These are phyloP conservation scores for Solenodon paradoxus DNA, from an alignment of 2,113 vertebrate species.

Conservation along the genomic window DNA sequence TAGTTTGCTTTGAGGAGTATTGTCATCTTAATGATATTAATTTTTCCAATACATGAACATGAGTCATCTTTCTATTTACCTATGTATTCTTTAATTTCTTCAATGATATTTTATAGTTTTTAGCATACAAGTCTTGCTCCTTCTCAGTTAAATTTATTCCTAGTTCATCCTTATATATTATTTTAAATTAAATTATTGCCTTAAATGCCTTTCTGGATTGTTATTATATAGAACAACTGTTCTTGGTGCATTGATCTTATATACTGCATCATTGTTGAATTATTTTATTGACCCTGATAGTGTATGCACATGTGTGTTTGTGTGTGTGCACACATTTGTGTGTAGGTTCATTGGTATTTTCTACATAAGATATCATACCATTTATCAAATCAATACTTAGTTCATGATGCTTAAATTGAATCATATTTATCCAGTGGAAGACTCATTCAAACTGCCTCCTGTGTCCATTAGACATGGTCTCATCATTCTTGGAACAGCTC, in stretches of 20 bases:
- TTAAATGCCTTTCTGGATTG: background rate
- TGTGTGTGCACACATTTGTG: no score
- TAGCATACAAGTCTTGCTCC: no score
- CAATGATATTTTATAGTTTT: no score
- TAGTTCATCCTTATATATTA: background rate
- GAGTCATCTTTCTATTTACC: background rate
- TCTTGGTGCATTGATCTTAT: background rate
- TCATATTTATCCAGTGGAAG: background rate
- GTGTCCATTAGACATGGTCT: background rate
- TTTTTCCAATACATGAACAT: background rate
- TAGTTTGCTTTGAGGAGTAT: background rate
- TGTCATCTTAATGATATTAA: background rate
- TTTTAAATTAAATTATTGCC: background rate
- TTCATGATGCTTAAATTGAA: background rate
- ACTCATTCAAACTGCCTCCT: background rate
- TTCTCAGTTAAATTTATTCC: no score
- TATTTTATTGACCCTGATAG: background rate
- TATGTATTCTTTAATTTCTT: constrained; percentile 7
- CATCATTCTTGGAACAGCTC: background rate
- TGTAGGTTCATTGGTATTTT: background rate
- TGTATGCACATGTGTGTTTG: no score
- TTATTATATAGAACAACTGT: background rate
- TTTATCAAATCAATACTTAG: background rate
- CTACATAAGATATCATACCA: background rate
- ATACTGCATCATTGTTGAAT: background rate